Evolutionary conservation across 1,140 invertebrate genomes (phyloP).

Genomic region (Centruroides vittatus): DNA sequence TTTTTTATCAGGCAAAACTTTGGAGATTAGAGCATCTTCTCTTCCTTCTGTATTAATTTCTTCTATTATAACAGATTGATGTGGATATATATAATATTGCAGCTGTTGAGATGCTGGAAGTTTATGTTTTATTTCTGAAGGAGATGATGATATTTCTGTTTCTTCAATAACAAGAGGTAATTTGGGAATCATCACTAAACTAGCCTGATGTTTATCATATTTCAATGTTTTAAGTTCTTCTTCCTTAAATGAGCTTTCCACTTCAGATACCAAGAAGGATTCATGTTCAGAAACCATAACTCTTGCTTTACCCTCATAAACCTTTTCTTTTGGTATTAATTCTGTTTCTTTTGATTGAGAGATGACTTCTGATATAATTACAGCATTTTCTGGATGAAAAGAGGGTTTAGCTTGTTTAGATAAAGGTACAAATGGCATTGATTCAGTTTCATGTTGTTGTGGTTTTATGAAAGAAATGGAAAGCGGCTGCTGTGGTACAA

Average conservation of each 20-base stretch:
- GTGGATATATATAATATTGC: background rate
- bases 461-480: background rate
- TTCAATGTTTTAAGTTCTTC: background rate
- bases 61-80: background rate
- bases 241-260: background rate
- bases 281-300: background rate
- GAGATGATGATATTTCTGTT: background rate
- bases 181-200: background rate
- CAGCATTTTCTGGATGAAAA: background rate
- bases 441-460: background rate
- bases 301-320: background rate
- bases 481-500: constrained; percentile 6
- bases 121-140: background rate
- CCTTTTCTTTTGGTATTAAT: background rate
- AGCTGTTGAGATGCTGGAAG: background rate
- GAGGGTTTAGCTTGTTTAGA: background rate
- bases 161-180: background rate
- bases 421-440: background rate
- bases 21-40: background rate
- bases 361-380: background rate
- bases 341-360: background rate
- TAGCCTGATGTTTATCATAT: background rate
- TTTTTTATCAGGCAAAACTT: too few relatives aligned
- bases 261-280: background rate
- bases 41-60: background rate